Conservation (phyloP, 2,113 vertebrate species). For the Propithecus coquereli region DNA sequence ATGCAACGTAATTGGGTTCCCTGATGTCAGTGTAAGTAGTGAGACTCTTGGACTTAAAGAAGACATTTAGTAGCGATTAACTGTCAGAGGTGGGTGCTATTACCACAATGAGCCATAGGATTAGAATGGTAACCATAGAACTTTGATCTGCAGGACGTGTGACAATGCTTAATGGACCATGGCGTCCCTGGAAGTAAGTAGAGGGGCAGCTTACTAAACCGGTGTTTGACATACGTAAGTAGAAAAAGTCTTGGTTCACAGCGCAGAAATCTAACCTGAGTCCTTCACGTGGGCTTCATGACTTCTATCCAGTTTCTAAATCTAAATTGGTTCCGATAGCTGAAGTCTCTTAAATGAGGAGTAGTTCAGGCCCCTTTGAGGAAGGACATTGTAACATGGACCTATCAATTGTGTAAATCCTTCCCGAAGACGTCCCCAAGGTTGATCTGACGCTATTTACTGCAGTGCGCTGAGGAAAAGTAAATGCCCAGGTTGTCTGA, state of each 20-base stretch:
- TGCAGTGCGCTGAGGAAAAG: background rate
- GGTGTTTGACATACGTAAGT: background rate
- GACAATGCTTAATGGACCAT: background rate
- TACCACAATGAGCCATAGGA: background rate
- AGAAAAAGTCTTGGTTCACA: background rate
- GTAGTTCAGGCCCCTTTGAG: background rate
- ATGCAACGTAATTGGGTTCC: background rate
- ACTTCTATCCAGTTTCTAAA: background rate
- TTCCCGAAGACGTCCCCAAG: background rate
- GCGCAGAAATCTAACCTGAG: background rate
- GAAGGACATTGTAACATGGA: background rate
- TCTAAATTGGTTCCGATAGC: background rate
- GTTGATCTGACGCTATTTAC: background rate
- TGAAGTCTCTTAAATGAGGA: background rate
- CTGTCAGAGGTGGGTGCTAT: background rate
- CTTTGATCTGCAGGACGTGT: background rate
- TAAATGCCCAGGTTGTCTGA: background rate
- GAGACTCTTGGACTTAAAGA: background rate
- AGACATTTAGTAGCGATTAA: background rate
- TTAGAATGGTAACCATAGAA: background rate
- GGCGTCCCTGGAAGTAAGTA: background rate
- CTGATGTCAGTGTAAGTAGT: background rate
- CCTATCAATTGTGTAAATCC: background rate
- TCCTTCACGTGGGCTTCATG: background rate
- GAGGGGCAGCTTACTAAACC: background rate